Base-by-base conservation (phyloP, 1,140 invertebrate species). In the Cheumatopsyche charites region DNA sequence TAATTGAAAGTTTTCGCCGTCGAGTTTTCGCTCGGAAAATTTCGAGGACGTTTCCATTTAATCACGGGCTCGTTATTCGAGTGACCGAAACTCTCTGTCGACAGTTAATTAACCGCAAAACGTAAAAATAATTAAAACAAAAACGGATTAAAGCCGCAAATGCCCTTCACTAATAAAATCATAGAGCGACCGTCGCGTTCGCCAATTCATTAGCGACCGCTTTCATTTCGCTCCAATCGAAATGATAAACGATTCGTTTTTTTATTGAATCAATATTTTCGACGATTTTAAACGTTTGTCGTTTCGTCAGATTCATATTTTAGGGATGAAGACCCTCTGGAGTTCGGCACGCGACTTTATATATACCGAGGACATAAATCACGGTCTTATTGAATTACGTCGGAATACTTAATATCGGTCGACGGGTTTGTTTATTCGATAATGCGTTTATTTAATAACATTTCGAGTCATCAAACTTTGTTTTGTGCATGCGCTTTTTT, bases 371-470 rank as follows among this genome's bases (percentile, higher is more conserved):
- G 61, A 43, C 45, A 67, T 72, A 72, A 72, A 72, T 72, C 71
- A 36, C 62, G 43, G 21, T 42, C 61, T 36, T 67, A 75, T 73
- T 71, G 70, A 63, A 73, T 73, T 75, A 73, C 17, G 52, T 19
- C 41, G 19, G 71, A 62, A 68, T 69, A 62, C 65, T 75, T 36
- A 75, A 75, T 75, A 55, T 68, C 74, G 71, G 71, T 62, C 36
- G 74, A 73, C 74, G 74, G 73, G 71, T 71, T 71, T 75, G 71
- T 73, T 75, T 73, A 75, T 75, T 75, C 71, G 63, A 75, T 75
- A 75, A 75, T 75, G 71, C 71, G 71, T 75, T 73, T 63, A 73
- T 75, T 73, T 71, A 75, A 75, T 75, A 70, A 75, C 70, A 62
- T 65, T 75, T 75, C 68, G 25, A 25, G 73, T 71, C 74, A 65